A percentile compares a stretch with the other conserved stretches of the same genome.
Conservation (phyloP, 2,888 invertebrate genomes). For the Scrobipalpa costella region DNA sequence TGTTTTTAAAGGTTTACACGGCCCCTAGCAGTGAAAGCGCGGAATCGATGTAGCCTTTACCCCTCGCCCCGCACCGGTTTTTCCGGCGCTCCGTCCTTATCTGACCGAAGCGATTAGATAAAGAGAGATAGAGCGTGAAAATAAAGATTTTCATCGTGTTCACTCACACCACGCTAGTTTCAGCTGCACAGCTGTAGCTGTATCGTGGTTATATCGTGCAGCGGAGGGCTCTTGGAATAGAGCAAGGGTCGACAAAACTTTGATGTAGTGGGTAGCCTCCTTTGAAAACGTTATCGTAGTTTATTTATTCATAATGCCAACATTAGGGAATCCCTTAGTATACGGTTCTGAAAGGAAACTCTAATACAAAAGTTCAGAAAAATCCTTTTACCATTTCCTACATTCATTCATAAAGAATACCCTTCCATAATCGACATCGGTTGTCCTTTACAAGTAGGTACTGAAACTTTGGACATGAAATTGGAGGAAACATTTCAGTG, state of each 20-base stretch:
- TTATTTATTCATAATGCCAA: slow-evolving; percentile 51
- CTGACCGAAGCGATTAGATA: slow-evolving; percentile 79
- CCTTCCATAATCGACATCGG: neutral
- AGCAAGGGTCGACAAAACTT: slow-evolving; percentile 69
- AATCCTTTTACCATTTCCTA: neutral
- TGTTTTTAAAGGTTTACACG: slow-evolving; percentile 81
- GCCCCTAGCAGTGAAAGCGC: slow-evolving; percentile 82
- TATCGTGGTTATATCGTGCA: slow-evolving; percentile 50
- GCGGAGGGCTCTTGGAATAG: slow-evolving; percentile 65
- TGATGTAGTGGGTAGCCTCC: slow-evolving; percentile 56
- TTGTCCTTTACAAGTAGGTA: neutral
- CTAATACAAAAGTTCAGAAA: slow-evolving; percentile 6
- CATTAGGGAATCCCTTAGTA: slow-evolving; percentile 15
- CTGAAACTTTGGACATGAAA: neutral
- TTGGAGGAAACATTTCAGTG: slow-evolving; percentile 7
- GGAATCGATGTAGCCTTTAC: slow-evolving; percentile 82
- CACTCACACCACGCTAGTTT: slow-evolving; percentile 74
- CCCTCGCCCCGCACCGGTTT: slow-evolving; percentile 79
- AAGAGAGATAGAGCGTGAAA: slow-evolving; percentile 82
- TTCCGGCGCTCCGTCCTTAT: slow-evolving; percentile 81
- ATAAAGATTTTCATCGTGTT: slow-evolving; percentile 82
- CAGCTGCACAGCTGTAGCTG: slow-evolving; percentile 60
- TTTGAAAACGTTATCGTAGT: slow-evolving; percentile 51
- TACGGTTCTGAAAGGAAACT: slow-evolving; percentile 5
- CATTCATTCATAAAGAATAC: neutral